Evolutionary conservation across 64 coral and sea anemone genomes (phyloP).

Genomic region (Astreopora myriophthalma): DNA sequence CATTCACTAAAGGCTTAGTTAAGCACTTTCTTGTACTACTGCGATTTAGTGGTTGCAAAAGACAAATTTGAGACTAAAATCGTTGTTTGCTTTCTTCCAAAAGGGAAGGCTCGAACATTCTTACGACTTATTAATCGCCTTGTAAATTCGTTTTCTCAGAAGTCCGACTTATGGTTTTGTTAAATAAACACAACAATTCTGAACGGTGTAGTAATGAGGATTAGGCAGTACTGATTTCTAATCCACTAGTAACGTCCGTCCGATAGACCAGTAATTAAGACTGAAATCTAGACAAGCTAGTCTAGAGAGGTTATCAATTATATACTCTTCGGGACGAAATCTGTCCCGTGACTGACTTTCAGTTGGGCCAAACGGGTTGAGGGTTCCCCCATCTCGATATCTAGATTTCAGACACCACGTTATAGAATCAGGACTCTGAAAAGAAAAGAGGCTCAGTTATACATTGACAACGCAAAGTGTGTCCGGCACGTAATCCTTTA

Average conservation of each 20-base stretch:
- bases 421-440: neutral
- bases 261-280: neutral
- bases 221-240: neutral
- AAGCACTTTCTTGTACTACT: too few relatives aligned
- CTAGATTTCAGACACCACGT: neutral
- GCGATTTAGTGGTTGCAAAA: too few relatives aligned
- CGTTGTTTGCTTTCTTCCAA: too few relatives aligned
- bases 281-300: neutral
- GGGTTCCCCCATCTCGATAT: neutral
- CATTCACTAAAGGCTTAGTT: too few relatives aligned
- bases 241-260: neutral
- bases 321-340: neutral
- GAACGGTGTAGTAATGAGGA: neutral
- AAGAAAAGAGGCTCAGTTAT: neutral
- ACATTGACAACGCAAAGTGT: neutral
- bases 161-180: too few relatives aligned
- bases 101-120: too few relatives aligned
- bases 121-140: too few relatives aligned
- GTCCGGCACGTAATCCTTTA: too few relatives aligned
- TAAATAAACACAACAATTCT: too few relatives aligned
- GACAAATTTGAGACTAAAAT: too few relatives aligned
- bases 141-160: too few relatives aligned
- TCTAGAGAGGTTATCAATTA: neutral
- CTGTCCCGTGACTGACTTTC: neutral
- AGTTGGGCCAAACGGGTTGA: neutral